These are phyloP conservation scores for Melieria crassipennis DNA, from an alignment of 2,888 invertebrate species.

Conservation along the genomic window DNA sequence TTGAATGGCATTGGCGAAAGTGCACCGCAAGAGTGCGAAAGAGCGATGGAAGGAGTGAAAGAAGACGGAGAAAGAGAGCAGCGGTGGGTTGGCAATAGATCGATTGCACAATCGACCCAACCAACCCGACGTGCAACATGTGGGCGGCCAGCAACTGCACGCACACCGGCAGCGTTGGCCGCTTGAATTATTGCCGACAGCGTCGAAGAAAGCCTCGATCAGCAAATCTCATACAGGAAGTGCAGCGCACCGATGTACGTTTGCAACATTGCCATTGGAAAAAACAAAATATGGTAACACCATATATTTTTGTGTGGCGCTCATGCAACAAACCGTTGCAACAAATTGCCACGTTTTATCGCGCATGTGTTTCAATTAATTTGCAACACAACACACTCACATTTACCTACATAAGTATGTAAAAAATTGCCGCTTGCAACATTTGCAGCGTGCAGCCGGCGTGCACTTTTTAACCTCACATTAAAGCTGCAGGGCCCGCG, in stretches of 20 bases:
- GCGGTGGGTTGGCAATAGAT: too few species aligned
- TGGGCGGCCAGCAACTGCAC: conserved; percentile 9
- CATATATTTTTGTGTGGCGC: too few species aligned
- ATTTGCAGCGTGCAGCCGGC: conserved; percentile 21
- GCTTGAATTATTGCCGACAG: neutral
- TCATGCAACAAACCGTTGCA: neutral
- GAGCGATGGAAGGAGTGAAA: too few species aligned
- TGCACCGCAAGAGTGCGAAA: too few species aligned
- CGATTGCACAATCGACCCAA: too few species aligned
- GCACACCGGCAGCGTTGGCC: neutral
- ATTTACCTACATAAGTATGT: neutral
- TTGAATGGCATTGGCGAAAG: too few species aligned
- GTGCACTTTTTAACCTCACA: conserved; percentile 31
- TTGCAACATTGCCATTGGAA: too few species aligned
- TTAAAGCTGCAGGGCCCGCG: conserved; percentile 19
- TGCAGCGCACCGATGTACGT: too few species aligned
- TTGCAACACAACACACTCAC: conserved; percentile 18
- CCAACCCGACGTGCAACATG: conserved; percentile 23
- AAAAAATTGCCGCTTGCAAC: neutral
- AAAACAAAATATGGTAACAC: too few species aligned
- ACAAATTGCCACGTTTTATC: conserved; percentile 33
- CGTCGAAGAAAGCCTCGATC: too few species aligned
- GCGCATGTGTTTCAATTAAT: conserved; percentile 33
- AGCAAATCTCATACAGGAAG: too few species aligned
- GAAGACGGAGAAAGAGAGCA: too few species aligned